These are phyloP conservation scores for Ptychodera flava DNA, from an alignment of 35 echinoderm and acorn worm species.

Conservation along the genomic window DNA sequence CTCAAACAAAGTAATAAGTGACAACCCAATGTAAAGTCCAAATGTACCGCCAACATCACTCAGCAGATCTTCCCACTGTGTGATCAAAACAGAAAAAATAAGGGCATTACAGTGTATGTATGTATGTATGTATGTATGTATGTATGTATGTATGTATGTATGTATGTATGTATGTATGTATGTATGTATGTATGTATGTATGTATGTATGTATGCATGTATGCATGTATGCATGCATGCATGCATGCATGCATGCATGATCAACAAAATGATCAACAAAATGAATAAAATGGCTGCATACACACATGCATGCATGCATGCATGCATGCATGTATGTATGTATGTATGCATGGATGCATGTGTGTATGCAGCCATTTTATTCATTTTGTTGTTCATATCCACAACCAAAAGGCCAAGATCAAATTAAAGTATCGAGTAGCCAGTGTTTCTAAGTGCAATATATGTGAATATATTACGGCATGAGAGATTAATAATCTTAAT, in stretches of 20 bases:
- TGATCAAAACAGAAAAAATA: too few relatives aligned
- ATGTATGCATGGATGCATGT: background rate
- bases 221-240: background rate
- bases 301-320: background rate
- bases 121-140: too few relatives aligned
- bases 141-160: too few relatives aligned
- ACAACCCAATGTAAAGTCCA: too few relatives aligned
- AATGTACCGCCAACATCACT: too few relatives aligned
- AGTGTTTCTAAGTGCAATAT: too few relatives aligned
- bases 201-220: background rate
- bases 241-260: background rate
- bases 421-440: background rate
- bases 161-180: too few relatives aligned
- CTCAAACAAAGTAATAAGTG: too few relatives aligned
- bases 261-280: background rate
- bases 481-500: background rate
- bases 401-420: background rate
- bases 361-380: background rate
- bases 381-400: too few relatives aligned
- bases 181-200: conserved; percentile 1
- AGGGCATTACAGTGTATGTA: too few relatives aligned
- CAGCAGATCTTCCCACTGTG: too few relatives aligned
- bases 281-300: background rate
- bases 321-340: background rate
- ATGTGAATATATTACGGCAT: background rate